A percentile compares a stretch with the other conserved stretches of the same genome.
phyloP scores from a whole-genome alignment of 1,140 invertebrate genomes.

The Meloidogyne chitwoodi region DNA sequence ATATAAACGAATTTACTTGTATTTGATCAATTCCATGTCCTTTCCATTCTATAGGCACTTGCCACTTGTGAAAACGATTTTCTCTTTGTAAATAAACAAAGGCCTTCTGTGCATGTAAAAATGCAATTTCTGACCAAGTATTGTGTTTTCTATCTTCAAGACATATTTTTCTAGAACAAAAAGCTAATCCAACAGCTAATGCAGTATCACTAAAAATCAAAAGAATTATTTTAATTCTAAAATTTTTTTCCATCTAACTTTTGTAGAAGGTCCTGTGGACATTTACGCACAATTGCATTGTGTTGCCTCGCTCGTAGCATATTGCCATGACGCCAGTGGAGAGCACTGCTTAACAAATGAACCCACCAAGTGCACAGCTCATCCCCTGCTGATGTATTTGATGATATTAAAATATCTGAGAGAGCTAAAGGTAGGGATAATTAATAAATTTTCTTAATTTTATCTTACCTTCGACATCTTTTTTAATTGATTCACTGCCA shows the following conservation, averaged over 20 bases:
- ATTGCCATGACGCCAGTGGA: constrained; percentile 54
- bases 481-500: neutral
- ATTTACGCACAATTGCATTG: constrained; percentile 55
- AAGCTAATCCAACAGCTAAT: constrained; percentile 51
- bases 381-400: constrained; percentile 36
- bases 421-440: neutral
- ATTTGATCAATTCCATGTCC: neutral
- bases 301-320: constrained; percentile 45
- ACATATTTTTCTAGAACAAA: constrained; percentile 55
- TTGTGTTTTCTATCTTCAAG: constrained; percentile 48
- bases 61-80: constrained; percentile 2
- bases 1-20: too few species aligned
- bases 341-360: constrained; percentile 53
- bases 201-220: constrained; percentile 45
- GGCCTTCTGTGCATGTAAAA: constrained; percentile 32
- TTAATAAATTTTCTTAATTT: neutral
- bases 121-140: constrained; percentile 50
- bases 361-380: constrained; percentile 59
- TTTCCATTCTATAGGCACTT: constrained; percentile 3
- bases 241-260: constrained; percentile 33
- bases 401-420: constrained; percentile 13
- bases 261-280: constrained; percentile 42
- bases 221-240: neutral
- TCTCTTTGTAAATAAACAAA: constrained; percentile 30
- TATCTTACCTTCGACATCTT: neutral